phyloP scores from a whole-genome alignment of 2,113 vertebrate genomes.

The Aldabrachelys gigantea region DNA sequence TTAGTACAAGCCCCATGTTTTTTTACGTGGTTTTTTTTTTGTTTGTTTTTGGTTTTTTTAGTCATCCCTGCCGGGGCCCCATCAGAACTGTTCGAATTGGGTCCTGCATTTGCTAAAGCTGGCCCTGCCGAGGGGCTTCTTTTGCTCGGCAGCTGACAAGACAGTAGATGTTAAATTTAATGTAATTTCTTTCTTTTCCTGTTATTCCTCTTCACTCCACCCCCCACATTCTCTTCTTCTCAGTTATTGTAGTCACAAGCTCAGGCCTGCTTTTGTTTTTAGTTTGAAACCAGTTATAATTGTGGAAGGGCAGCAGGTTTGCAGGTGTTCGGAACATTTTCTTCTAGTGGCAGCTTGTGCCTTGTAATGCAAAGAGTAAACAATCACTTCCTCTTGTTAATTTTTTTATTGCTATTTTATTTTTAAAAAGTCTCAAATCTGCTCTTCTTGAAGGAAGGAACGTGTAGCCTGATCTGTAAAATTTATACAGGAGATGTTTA shows the following conservation, averaged over 20 bases:
- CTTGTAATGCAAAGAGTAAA: background rate
- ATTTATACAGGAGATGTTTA: background rate
- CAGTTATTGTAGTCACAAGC: background rate
- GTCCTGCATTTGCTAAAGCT: too few relatives aligned
- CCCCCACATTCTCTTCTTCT: background rate
- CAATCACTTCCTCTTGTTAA: background rate
- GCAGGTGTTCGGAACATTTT: background rate
- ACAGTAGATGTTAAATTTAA: background rate
- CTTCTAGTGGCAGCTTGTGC: background rate
- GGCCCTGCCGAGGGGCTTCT: background rate
- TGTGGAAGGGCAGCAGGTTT: background rate
- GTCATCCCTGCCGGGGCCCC: too few relatives aligned
- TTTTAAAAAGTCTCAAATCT: background rate
- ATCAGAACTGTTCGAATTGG: too few relatives aligned
- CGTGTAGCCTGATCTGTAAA: background rate
- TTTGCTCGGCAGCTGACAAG: background rate
- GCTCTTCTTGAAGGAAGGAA: background rate
- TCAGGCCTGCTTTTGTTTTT: background rate
- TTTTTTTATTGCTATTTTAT: background rate
- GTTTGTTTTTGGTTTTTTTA: too few relatives aligned
- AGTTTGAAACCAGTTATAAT: background rate
- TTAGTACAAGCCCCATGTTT: too few relatives aligned
- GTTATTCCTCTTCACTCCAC: background rate
- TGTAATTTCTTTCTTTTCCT: background rate
- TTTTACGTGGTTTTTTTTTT: too few relatives aligned